Conservation (phyloP, 23 tunicate genomes). For the Ascidia mentula region DNA sequence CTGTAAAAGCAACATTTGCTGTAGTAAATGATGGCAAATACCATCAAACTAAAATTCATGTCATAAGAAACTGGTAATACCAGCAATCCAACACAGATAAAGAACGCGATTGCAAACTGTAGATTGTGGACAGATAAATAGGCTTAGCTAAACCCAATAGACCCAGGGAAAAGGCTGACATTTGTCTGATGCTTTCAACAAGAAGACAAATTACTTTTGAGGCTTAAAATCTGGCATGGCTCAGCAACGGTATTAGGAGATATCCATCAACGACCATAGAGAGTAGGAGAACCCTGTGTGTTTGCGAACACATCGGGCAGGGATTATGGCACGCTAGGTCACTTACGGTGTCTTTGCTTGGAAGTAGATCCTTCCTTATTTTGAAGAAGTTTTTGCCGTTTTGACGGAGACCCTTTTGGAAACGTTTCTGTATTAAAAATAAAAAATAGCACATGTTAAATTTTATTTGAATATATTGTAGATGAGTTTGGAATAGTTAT, state of each 20-base stretch:
- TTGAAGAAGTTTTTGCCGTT: constrained; percentile 91
- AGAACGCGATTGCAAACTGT: background rate
- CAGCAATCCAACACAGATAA: background rate
- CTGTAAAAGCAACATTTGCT: constrained; percentile 29
- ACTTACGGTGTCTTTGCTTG: constrained; percentile 80
- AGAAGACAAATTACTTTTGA: background rate
- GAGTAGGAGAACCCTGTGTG: background rate
- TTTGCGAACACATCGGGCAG: background rate
- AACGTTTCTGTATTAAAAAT: constrained; percentile 94
- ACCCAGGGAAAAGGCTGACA: background rate
- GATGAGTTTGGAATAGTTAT: too few species aligned
- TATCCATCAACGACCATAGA: background rate
- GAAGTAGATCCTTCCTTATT: constrained; percentile 75
- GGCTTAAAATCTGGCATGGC: constrained; percentile 9
- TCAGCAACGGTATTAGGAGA: background rate
- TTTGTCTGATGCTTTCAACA: background rate
- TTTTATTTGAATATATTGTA: too few species aligned
- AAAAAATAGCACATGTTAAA: too few species aligned
- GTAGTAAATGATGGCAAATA: background rate
- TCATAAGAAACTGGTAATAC: background rate
- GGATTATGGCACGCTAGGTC: background rate
- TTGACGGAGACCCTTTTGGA: constrained; percentile 77
- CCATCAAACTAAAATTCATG: background rate
- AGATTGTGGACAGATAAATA: background rate
- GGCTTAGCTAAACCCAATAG: background rate